Percentiles rank a stretch among this genome's conserved stretches.
Evolutionary conservation across 1,140 invertebrate genomes (phyloP).

Genomic region (Drosophila sproati): DNA sequence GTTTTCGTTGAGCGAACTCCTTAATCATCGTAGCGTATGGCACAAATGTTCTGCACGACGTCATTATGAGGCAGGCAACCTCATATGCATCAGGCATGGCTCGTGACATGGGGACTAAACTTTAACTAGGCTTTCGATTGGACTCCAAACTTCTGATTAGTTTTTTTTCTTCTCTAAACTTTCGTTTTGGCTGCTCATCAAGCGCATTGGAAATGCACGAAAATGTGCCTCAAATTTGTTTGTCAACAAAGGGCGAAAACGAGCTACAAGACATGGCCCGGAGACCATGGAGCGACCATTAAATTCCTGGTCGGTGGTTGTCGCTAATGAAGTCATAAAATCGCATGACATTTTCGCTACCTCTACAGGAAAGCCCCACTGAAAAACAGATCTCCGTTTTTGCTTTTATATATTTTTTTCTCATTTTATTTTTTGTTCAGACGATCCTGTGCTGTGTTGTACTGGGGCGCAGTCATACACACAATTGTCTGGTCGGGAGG

Average conservation of each 20-base stretch:
- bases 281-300: conserved; percentile 52
- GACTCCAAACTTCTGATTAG: conserved; percentile 61
- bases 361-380: conserved; percentile 49
- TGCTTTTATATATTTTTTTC: not conserved
- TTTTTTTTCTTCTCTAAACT: conserved; percentile 35
- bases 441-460: conserved; percentile 45
- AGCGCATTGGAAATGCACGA: conserved; percentile 56
- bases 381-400: conserved; percentile 67
- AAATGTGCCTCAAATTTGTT: conserved; percentile 78
- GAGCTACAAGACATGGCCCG: not conserved
- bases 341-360: conserved; percentile 78
- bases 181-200: conserved; percentile 69
- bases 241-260: conserved; percentile 25
- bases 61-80: conserved; percentile 78
- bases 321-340: conserved; percentile 83
- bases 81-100: conserved; percentile 67
- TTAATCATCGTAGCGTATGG: conserved; percentile 66
- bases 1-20: conserved; percentile 40
- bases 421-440: conserved; percentile 28
- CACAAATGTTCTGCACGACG: conserved; percentile 77
- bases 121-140: conserved; percentile 37
- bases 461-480: conserved; percentile 42
- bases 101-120: conserved; percentile 67
- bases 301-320: conserved; percentile 68
- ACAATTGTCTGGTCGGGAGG: conserved; percentile 44